Base-by-base conservation (phyloP, 2,888 invertebrate species). In the Melanostoma mellinum region DNA sequence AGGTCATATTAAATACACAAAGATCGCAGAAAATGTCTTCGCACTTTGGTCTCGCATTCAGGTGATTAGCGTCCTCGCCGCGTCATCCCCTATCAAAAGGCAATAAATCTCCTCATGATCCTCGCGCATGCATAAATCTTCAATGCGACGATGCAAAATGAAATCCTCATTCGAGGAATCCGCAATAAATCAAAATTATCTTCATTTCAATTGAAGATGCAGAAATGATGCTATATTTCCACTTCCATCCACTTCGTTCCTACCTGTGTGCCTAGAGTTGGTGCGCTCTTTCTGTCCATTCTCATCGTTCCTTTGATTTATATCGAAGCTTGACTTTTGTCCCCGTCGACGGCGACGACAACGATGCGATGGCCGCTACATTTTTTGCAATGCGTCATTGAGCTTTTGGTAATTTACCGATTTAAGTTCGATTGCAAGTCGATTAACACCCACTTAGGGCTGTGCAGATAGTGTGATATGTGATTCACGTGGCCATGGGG, bases 181-280 rank as follows among this genome's bases (percentile, higher is more conserved):
- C 58, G 60, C 78, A 46, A 79, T 84, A 84, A 84, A 84, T 84
- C 84, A 84, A 84, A 84, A 84, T 84, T 75, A 84, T 84, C 84
- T 79, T 53, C 84, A 61, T 71, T 84, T 71, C 79, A 79, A 79
- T 79, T 79, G 84, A 75, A 75, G 79, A 60, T 42, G 74, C 74
- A 61, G 74, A 68, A 48, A 69, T 40, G 42, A 53, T n/a, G 56
- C 56, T 44, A 38, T 10, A 55, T 20, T 36, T 42, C 9, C 9
- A 5, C 6, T 36, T 30, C 38, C 33, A 38, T 50, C 50, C 38
- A 30, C 4, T 33, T 33, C 35, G 3, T 33, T 33, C 8, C 33
- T 32, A 10, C 2, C 5, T 20, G 5, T 33, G 46, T 35, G 35
- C 44, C 20, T 61, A 60, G 44, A 44, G 4, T 20, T 20, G 38